These are phyloP conservation scores for Arenicola marina DNA, from an alignment of 2,888 invertebrate genomes.

Conservation along the genomic window DNA sequence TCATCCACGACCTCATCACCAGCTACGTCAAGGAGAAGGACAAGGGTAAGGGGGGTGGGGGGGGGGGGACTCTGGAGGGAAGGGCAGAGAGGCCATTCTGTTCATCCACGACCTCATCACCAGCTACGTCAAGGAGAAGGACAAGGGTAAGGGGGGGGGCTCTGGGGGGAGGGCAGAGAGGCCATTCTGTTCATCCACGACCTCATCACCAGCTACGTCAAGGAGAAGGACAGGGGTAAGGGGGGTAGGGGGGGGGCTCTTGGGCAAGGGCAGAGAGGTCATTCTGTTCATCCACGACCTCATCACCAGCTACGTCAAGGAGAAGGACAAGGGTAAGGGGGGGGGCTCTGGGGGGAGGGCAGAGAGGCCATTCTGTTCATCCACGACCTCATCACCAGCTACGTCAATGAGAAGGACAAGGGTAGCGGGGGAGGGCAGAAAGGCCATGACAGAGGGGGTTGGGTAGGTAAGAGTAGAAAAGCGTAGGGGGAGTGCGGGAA, in stretches of 20 bases:
- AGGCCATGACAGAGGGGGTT: too few relatives aligned
- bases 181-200: constrained; percentile 98
- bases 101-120: constrained; percentile 96
- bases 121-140: constrained; percentile 86
- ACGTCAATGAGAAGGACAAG: constrained; percentile 86
- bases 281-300: constrained; percentile 97
- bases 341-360: too few relatives aligned
- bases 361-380: constrained; percentile 96
- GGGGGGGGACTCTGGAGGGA: too few relatives aligned
- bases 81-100: constrained; percentile 95
- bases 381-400: constrained; percentile 94
- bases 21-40: constrained; percentile 90
- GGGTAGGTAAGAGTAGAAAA: too few relatives aligned
- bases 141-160: constrained; percentile 81
- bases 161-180: too few relatives aligned
- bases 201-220: constrained; percentile 92
- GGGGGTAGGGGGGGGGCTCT: too few relatives aligned
- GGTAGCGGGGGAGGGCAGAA: too few relatives aligned
- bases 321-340: constrained; percentile 82
- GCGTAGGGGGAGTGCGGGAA: too few relatives aligned
- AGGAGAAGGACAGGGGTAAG: constrained; percentile 80
- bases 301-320: constrained; percentile 89
- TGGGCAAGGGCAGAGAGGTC: constrained; percentile 94
- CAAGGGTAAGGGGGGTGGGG: constrained; percentile 78
- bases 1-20: constrained; percentile 93